Evolutionary conservation across 1,140 invertebrate species (phyloP).

Genomic region (Drosophila melanogaster): Release_6_plus_ISO1_MT NT_033779.5:16804001-16804500

Average conservation of each 20-base stretch:
- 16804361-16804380: conserved; percentile 75
- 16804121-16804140: conserved; percentile 83
- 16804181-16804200: conserved; percentile 18
- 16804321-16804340: conserved; percentile 56
- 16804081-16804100: conserved; percentile 78
- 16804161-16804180: conserved; percentile 46
- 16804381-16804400: conserved; percentile 76
- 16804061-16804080: conserved; percentile 77
- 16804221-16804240: neutral
- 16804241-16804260: neutral
- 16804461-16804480: neutral
- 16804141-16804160: conserved; percentile 81
- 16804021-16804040: conserved; percentile 15
- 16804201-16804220: no score
- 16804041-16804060: conserved; percentile 43
- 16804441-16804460: conserved; percentile 7
- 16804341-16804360: conserved; percentile 78
- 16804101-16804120: conserved; percentile 80
- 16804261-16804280: neutral
- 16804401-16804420: conserved; percentile 43
- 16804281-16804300: conserved; percentile 46
- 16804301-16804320: conserved; percentile 72
- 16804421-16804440: neutral
- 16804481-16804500: no score
- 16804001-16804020: conserved; percentile 37